A percentile compares a stretch with the other conserved stretches of the same genome.
These are phyloP conservation scores for Sitta carolinensis DNA, from an alignment of 2,797 vertebrate genomes.

Conservation along the genomic window DNA sequence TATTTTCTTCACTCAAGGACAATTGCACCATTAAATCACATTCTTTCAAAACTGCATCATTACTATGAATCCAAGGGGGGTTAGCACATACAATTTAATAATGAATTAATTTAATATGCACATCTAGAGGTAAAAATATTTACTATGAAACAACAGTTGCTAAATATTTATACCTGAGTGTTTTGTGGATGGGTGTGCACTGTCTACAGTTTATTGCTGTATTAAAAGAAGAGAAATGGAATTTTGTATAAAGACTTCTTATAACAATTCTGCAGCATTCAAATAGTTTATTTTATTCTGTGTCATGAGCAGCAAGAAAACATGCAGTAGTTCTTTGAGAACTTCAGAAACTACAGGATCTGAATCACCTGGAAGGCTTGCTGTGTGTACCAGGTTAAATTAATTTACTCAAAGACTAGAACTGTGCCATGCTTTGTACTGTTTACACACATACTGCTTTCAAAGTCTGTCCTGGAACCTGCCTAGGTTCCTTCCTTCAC, in stretches of 20 bases:
- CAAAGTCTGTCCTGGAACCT: not conserved
- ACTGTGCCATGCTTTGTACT: not conserved
- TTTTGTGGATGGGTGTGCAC: not conserved
- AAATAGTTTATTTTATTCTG: not conserved
- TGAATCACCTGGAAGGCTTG: not conserved
- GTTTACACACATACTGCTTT: not conserved
- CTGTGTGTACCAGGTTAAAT: not conserved
- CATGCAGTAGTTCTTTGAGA: not conserved
- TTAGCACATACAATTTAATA: not conserved
- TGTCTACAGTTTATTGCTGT: not conserved
- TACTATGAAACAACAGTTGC: not conserved
- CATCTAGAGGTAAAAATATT: not conserved
- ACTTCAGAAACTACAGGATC: not conserved
- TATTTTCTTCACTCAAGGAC: not conserved
- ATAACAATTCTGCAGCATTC: not conserved
- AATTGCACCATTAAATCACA: not conserved
- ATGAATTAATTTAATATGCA: not conserved
- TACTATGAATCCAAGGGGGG: not conserved
- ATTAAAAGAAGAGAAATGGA: not conserved
- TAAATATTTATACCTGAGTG: not conserved
- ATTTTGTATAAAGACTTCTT: not conserved
- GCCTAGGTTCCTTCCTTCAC: not conserved
- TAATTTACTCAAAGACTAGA: not conserved
- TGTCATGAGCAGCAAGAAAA: not conserved
- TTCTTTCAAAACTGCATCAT: not conserved